Evolutionary conservation across 2,797 vertebrate species (phyloP).

Genomic region (Sebastes vulpes): DNA sequence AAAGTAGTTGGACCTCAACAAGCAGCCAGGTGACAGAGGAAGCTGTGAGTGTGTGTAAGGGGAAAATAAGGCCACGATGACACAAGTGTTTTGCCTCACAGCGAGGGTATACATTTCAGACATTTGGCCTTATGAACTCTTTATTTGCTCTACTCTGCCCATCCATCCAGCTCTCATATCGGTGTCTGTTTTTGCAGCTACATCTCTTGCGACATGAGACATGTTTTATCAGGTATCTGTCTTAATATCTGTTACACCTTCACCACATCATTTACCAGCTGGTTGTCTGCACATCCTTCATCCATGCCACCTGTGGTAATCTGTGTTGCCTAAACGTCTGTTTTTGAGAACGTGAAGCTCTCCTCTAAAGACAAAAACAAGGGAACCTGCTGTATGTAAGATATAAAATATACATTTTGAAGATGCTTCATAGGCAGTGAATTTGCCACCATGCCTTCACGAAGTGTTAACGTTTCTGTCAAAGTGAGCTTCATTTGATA

Average conservation of each 20-base stretch:
- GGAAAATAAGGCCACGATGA: conserved; percentile 14
- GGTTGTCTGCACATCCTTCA: conserved; percentile 5
- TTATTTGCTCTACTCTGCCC: conserved; percentile 32
- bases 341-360: neutral
- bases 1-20: neutral
- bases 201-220: conserved; percentile 2
- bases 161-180: conserved; percentile 61
- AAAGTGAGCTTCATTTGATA: conserved; percentile 1
- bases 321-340: neutral
- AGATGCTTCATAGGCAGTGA: neutral
- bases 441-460: neutral
- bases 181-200: conserved; percentile 35
- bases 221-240: conserved; percentile 47
- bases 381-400: neutral
- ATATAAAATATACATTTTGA: neutral
- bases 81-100: conserved; percentile 15
- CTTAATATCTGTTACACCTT: conserved; percentile 32
- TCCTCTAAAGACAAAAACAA: neutral
- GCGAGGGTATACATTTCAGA: conserved; percentile 43
- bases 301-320: neutral
- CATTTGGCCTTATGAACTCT: conserved; percentile 22
- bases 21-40: neutral
- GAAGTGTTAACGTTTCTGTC: neutral
- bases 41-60: neutral
- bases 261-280: conserved; percentile 15